Percentiles rank a stretch among this genome's conserved stretches.
phyloP scores from a whole-genome alignment of 2,113 vertebrate genomes.

The Ophthalmolycus amberensis region DNA sequence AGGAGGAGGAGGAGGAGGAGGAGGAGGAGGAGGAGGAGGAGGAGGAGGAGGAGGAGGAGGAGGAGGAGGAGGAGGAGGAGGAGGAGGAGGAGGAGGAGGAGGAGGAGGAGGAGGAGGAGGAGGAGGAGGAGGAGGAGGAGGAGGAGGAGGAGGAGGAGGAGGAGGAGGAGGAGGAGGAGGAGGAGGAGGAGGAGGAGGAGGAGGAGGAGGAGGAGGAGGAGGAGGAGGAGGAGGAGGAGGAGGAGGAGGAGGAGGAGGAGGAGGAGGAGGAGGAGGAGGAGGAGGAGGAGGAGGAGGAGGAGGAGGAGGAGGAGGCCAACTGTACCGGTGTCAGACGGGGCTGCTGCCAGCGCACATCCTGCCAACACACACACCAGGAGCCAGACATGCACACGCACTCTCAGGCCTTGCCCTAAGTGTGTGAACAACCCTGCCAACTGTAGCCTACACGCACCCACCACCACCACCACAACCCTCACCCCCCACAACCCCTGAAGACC shows the following conservation, averaged over 20 bases:
- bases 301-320: slow-evolving; percentile 32
- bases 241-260: not conserved
- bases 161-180: not conserved
- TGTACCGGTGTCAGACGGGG: slow-evolving; percentile 72
- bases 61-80: not conserved
- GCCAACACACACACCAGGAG: slow-evolving; percentile 63
- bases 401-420: slow-evolving; percentile 55
- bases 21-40: slow-evolving; percentile 26
- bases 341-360: slow-evolving; percentile 59
- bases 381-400: slow-evolving; percentile 40
- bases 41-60: slow-evolving; percentile 4
- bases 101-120: slow-evolving; percentile 35
- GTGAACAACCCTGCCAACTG: slow-evolving; percentile 64
- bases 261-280: slow-evolving; percentile 2
- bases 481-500: slow-evolving; percentile 57
- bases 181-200: slow-evolving; percentile 17
- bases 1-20: slow-evolving; percentile 1
- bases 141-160: not conserved
- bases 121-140: no score
- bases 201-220: slow-evolving; percentile 25
- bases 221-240: not conserved
- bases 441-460: slow-evolving; percentile 28
- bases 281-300: slow-evolving; percentile 26
- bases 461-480: slow-evolving; percentile 14
- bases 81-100: not conserved